Evolutionary conservation across 2,888 invertebrate species (phyloP).

Genomic region (Ophraella communa): DNA sequence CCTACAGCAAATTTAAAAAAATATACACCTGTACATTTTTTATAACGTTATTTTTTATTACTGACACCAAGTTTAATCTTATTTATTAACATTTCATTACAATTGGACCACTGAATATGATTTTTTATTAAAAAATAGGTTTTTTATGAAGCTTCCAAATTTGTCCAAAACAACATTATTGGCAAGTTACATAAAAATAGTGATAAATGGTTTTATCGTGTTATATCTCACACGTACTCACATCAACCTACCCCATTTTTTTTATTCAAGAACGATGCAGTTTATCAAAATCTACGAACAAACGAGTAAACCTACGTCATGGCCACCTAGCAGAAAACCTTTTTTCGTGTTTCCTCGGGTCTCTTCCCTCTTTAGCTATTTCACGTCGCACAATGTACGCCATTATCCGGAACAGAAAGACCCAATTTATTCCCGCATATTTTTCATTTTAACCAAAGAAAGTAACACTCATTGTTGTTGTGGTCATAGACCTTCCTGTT

Average conservation of each 20-base stretch:
- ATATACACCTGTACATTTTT: too few relatives aligned
- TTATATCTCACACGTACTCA: too few relatives aligned
- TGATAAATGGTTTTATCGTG: too few relatives aligned
- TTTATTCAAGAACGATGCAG: slow-evolving; percentile 22
- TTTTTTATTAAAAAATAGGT: too few relatives aligned
- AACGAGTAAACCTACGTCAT: slow-evolving; percentile 16
- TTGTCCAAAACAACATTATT: too few relatives aligned
- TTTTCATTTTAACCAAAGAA: slow-evolving; percentile 48
- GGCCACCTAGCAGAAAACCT: slow-evolving; percentile 22
- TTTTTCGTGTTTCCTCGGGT: slow-evolving; percentile 11
- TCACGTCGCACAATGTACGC: slow-evolving; percentile 24
- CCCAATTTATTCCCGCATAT: slow-evolving; percentile 48
- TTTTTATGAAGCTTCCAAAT: too few relatives aligned
- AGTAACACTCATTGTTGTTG: slow-evolving; percentile 41
- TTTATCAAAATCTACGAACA: slow-evolving; percentile 25
- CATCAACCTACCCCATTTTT: slow-evolving; percentile 4
- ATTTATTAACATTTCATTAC: too few relatives aligned
- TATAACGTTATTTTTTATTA: too few relatives aligned
- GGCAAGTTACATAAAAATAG: too few relatives aligned
- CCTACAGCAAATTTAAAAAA: too few relatives aligned
- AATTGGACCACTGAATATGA: too few relatives aligned
- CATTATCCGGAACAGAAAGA: slow-evolving; percentile 36
- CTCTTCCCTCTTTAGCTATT: not conserved
- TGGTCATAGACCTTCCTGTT: slow-evolving; percentile 45
- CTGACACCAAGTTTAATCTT: too few relatives aligned